Base-by-base conservation (phyloP, 2,797 vertebrate genomes). In the Amniataba percoides region DNA sequence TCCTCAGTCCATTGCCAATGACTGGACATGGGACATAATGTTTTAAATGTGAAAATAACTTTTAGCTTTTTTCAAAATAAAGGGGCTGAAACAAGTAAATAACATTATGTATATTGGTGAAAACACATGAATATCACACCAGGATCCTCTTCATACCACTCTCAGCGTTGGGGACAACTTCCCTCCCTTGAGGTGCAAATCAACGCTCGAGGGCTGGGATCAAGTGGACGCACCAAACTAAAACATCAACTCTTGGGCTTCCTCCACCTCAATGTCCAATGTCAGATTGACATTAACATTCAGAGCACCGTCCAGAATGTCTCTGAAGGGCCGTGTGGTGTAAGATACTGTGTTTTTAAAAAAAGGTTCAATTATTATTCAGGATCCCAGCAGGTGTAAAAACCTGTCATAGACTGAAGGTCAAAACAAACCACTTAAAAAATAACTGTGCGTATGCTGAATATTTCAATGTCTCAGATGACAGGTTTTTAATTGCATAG, bases 1-100 rank as follows among this genome's bases (percentile, higher is more conserved):
- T 80, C 89, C 86, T 81, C 87, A 71, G 83, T 72, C 61, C 7
- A 71, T 87, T 60, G 81, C 11, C 48, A 58, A 75, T 42, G 19
- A 39, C 23, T 48, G 12, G 14, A n/a, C 21, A 58, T 53, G 51
- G 6, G 31, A 15, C 23, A 7, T 4, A 45, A 15, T 51, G 10
- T 52, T 1, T 14, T 53, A 15, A 18, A 36, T 13, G 16, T 11
- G 4, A 60, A 68, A 34, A 59, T n/a, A 46, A 36, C 15, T 39
- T 36, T 36, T n/a, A n/a, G 34, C 34, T 36, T 36, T 36, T 36
- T 36, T 31, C 11, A 51, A 49, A 31, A 66, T 9, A 12, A 43
- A 16, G 5, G 3, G 16, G 14, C 10, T 69, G 31, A 18, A 60
- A 1, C 8, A 31, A 12, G 1, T 13, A 23, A 15, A 0, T 45